phyloP scores from a whole-genome alignment of 2,797 vertebrate species.

The Chanos chanos region DNA sequence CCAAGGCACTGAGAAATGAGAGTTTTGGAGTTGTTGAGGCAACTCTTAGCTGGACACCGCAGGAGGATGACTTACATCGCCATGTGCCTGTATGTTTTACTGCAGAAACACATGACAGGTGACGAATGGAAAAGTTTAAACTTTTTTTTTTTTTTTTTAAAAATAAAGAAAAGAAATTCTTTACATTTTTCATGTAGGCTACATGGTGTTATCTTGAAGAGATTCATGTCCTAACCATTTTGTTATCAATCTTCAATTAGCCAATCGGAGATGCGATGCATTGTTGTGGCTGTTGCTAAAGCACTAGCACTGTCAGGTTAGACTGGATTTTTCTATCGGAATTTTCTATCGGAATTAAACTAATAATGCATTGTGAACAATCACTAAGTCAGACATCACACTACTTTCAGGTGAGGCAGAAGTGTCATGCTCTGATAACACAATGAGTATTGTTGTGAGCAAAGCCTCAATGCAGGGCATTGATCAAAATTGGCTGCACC shows the following conservation, averaged over 20 bases:
- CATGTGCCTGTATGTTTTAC: constrained; percentile 63
- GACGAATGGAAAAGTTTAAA: too few relatives aligned
- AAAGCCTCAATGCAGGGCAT: constrained; percentile 58
- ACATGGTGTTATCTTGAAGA: not conserved
- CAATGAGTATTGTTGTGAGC: constrained; percentile 58
- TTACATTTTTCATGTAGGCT: not conserved
- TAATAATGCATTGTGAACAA: not conserved
- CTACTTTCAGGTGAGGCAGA: constrained; percentile 49
- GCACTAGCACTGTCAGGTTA: constrained; percentile 51
- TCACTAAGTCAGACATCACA: not conserved
- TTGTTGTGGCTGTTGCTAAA: constrained; percentile 54
- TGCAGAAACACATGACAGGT: constrained; percentile 59
- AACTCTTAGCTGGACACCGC: constrained; percentile 59
- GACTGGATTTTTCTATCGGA: constrained; percentile 11
- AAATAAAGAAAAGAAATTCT: too few relatives aligned
- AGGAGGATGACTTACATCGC: constrained; percentile 43
- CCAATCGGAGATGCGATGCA: constrained; percentile 72
- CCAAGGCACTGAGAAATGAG: constrained; percentile 40
- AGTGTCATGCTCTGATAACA: constrained; percentile 52
- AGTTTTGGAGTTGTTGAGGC: constrained; percentile 28
- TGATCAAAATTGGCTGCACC: constrained; percentile 55
- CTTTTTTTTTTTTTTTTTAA: too few relatives aligned
- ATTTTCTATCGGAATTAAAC: not conserved
- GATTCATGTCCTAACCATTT: not conserved
- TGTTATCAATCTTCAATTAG: constrained; percentile 43